Percentiles rank a stretch among this genome's conserved stretches.
These are phyloP conservation scores for Colinus virginianus DNA, from an alignment of 2,113 vertebrate genomes.

Conservation along the genomic window DNA sequence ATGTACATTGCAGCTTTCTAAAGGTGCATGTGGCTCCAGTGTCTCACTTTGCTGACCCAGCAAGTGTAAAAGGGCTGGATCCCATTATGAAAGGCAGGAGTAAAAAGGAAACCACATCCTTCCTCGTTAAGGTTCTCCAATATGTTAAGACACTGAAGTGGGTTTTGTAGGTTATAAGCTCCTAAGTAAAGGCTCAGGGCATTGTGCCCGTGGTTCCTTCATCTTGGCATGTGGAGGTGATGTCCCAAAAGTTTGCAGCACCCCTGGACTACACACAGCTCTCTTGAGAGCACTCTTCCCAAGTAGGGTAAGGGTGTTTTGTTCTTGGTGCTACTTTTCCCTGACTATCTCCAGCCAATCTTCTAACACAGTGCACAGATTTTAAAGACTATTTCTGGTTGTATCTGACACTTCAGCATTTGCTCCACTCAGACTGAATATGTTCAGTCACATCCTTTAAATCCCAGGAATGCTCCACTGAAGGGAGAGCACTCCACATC, in stretches of 20 bases:
- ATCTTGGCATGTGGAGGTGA: accelerated
- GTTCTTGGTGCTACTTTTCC: neutral
- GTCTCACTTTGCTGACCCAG: neutral
- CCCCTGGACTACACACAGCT: neutral
- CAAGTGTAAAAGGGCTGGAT: neutral
- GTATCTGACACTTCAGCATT: neutral
- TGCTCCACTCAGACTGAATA: neutral
- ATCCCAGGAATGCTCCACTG: neutral
- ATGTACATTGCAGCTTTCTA: neutral
- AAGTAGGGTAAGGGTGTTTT: neutral
- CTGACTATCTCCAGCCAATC: neutral
- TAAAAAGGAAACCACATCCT: neutral
- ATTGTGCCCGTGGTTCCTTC: accelerated
- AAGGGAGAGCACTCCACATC: neutral
- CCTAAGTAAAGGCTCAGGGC: neutral
- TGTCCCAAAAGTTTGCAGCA: neutral
- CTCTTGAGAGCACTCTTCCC: neutral
- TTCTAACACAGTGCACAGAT: neutral
- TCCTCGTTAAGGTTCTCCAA: neutral
- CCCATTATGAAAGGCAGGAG: neutral
- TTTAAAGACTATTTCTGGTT: accelerated
- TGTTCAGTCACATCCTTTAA: neutral
- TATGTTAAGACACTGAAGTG: neutral
- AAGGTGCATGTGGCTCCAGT: neutral
- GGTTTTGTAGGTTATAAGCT: neutral